Evolutionary conservation across 1,140 invertebrate species (phyloP), one percentile per base, ranked within the genome.

Genomic region (Venustaconcha ellipsiformis): DNA sequence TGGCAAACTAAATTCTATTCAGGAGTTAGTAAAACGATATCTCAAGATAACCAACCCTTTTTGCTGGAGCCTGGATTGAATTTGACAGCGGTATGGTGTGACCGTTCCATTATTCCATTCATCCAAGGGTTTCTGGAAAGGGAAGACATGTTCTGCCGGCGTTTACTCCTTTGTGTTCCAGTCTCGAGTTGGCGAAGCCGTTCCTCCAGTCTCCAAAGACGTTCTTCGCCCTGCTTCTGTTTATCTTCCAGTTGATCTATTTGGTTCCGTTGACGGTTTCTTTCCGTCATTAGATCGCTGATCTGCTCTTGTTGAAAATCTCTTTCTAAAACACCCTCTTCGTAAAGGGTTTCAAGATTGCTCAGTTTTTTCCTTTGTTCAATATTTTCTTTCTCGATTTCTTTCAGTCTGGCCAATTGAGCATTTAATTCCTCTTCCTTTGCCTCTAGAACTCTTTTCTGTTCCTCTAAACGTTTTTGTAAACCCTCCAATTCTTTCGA

Each of bases 361-460:
- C 76, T 76, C 11, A 83, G 72, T 69, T 83, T 78, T 26, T 67
- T 57, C 68, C 73, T 81, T 59, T 83, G 82, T 62, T 78, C 76
- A 37, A 72, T 66, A 57, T 81, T 83, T 67, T 81, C 79, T 17
- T 64, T 78, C 37, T 80, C 78, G 6, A 83, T 80, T 20, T 71
- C 72, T 69, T 78, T 69, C 26, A 83, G 72, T 65, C 81, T 83
- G 57, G 74, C 66, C 63, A 83, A 59, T 67, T 83, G 82, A 13
- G 74, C 60, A 69, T 83, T 80, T 30, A 83, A 64, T 78, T 83
- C 82, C 56, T 65, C 71, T 55, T 83, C 82, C 67, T 83, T 83
- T 23, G 72, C 74, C 77, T 81, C 82, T 13, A 83, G 59, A 8
- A 78, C 79, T 18, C 69, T 67, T 64, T 81, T 80, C 37, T 83